Percentiles rank a stretch among this genome's conserved stretches.
Evolutionary conservation across 2,797 vertebrate genomes (phyloP).

Genomic region (Esox masquinongy): DNA sequence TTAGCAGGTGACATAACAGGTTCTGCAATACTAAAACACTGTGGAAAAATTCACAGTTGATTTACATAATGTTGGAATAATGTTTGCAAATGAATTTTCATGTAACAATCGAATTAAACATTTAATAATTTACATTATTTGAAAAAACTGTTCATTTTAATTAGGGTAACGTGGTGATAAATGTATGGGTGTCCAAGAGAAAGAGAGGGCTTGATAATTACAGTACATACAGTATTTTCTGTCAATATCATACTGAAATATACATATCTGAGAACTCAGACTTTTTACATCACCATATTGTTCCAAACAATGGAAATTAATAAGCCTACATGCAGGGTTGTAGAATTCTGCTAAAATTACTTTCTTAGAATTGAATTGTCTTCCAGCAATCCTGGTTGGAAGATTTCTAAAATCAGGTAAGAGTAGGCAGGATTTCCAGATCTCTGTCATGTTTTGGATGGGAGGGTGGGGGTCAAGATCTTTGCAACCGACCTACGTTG

Average conservation of each 20-base stretch:
- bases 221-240: not conserved
- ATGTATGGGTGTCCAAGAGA: not conserved
- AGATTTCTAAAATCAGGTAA: not conserved
- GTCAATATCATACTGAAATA: not conserved
- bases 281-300: not conserved
- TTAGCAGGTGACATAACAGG: constrained; percentile 18
- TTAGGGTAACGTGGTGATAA: not conserved
- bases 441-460: not conserved
- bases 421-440: not conserved
- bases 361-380: not conserved
- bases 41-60: not conserved
- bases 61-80: not conserved
- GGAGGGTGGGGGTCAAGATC: no score
- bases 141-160: not conserved
- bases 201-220: not conserved
- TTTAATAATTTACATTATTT: not conserved
- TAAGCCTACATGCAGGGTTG: not conserved
- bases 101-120: not conserved
- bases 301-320: constrained; percentile 1
- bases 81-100: not conserved
- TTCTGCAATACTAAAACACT: not conserved
- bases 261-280: not conserved
- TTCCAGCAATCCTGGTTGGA: not conserved
- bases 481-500: no score
- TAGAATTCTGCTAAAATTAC: not conserved